Base-by-base conservation (phyloP, 2,797 vertebrate genomes). In the Apodemus agrarius region DNA sequence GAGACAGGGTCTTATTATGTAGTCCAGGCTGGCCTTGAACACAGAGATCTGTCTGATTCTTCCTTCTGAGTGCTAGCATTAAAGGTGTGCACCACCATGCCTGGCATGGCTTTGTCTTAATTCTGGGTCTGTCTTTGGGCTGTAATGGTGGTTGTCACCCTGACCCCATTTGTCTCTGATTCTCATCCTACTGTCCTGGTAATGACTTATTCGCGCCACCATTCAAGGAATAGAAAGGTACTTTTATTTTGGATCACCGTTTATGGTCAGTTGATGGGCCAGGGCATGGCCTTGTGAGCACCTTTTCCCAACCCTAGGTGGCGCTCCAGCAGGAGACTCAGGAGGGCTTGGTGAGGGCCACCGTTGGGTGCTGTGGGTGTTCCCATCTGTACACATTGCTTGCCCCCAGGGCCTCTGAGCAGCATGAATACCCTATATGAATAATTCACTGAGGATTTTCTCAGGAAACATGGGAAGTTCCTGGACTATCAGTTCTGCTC, bases 361-460 rank as follows among this genome's bases (percentile, higher is more conserved):
- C 13, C 10, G 5, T 26, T 12, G 40, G 11, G 6, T 4, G 1
- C 13, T 8, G n/a, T 43, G 10, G 37, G n/a, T 13, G 1, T 29
- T 21, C 17, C 34, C 37, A 19, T 26, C 9, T 24, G 31, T 5
- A 40, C 29, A 46, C 29, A 3, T 54, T 65, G 19, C 54, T 63
- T 9, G 34, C 22, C 31, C 76, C 46, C 11, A 2, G 57, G 43
- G 7, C 52, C 49, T 85, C 40, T 72, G 63, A 81, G 43, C 67
- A 24, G 49, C n/a, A 12, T 26, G 26, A 40, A 19, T 8, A 7
- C 46, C 76, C 3, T 34, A 1, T 11, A 8, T 46, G n/a, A 74
- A 37, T 65, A 67, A 26, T 16, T 59, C 31, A 24, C 19, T 63
- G 31, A 34, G 10, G 29, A 24, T 29, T 82, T 67, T 22, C 40